A percentile compares a stretch with the other conserved stretches of the same genome.
These are phyloP conservation scores for Acanthosepion pharaonis DNA, from an alignment of 2,888 invertebrate genomes.

Conservation along the genomic window DNA sequence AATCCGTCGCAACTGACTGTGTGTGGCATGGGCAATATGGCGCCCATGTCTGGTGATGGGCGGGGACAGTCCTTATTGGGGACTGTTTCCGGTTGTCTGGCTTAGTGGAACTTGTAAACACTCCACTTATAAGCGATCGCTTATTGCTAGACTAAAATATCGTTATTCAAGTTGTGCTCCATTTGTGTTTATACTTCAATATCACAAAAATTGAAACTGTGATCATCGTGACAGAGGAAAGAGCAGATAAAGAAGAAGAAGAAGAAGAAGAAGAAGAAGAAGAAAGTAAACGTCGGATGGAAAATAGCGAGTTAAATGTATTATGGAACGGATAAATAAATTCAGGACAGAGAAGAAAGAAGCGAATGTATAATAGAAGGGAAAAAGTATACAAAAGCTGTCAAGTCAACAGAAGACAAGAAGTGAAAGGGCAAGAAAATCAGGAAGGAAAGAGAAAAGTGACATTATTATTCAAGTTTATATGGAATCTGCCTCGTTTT, in stretches of 20 bases:
- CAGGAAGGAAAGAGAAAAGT: neutral
- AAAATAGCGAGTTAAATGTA: neutral
- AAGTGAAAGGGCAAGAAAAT: neutral
- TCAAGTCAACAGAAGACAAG: neutral
- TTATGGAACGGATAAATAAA: neutral
- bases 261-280: neutral
- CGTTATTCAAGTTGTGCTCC: neutral
- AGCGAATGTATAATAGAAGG: neutral
- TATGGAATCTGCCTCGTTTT: too few relatives aligned
- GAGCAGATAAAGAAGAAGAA: too few relatives aligned
- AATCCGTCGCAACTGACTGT: neutral
- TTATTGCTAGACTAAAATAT: neutral
- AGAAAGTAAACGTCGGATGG: neutral
- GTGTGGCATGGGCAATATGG: constrained; percentile 8
- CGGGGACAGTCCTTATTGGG: neutral
- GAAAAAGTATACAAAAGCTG: neutral
- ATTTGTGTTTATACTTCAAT: constrained; percentile 10
- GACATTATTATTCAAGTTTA: too few relatives aligned
- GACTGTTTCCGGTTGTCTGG: constrained; percentile 21
- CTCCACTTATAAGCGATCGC: neutral
- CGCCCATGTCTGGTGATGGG: neutral
- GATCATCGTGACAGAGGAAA: neutral
- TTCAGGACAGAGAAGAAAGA: neutral
- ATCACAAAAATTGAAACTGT: neutral
- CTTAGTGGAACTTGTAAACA: neutral